phyloP scores from a whole-genome alignment of 1,140 invertebrate genomes.

The Medauroidea extradentata region DNA sequence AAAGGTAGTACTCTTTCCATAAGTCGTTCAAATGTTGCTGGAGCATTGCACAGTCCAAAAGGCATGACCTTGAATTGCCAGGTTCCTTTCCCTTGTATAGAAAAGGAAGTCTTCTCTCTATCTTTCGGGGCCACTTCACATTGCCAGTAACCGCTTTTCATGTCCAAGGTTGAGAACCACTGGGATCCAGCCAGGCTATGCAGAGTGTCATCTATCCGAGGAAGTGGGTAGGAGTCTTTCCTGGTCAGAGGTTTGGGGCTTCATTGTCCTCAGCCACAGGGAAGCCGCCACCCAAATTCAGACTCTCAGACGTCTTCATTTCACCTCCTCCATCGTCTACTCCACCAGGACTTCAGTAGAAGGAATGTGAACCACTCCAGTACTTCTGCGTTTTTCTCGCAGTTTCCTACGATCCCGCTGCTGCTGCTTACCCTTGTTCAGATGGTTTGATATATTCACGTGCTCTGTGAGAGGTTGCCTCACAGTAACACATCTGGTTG shows the following conservation, averaged over 20 bases:
- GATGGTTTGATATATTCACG: slow-evolving; percentile 43
- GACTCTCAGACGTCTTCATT: slow-evolving; percentile 9
- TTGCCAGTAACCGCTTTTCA: too few species aligned
- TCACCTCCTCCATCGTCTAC: slow-evolving; percentile 32
- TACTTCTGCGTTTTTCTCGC: slow-evolving; percentile 57
- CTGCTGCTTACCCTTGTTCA: slow-evolving; percentile 54
- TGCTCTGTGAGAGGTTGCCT: slow-evolving; percentile 16
- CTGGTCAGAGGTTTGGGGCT: slow-evolving; percentile 45
- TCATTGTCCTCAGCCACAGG: slow-evolving; percentile 44
- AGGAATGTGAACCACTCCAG: slow-evolving; percentile 58
- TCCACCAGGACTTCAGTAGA: slow-evolving; percentile 54
- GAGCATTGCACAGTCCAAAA: too few species aligned
- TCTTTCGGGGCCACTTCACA: too few species aligned
- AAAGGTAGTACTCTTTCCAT: too few species aligned
- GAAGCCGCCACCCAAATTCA: slow-evolving; percentile 20
- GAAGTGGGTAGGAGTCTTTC: too few species aligned
- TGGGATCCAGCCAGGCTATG: too few species aligned
- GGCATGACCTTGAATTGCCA: too few species aligned
- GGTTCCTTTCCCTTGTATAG: too few species aligned
- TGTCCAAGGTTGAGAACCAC: too few species aligned
- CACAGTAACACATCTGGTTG: slow-evolving; percentile 24
- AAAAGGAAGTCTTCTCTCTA: too few species aligned
- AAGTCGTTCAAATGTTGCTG: too few species aligned
- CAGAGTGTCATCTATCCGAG: too few species aligned
- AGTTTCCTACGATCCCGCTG: slow-evolving; percentile 58